Conservation (phyloP, 2,888 invertebrate species). For the Oegoconia quadripuncta region DNA sequence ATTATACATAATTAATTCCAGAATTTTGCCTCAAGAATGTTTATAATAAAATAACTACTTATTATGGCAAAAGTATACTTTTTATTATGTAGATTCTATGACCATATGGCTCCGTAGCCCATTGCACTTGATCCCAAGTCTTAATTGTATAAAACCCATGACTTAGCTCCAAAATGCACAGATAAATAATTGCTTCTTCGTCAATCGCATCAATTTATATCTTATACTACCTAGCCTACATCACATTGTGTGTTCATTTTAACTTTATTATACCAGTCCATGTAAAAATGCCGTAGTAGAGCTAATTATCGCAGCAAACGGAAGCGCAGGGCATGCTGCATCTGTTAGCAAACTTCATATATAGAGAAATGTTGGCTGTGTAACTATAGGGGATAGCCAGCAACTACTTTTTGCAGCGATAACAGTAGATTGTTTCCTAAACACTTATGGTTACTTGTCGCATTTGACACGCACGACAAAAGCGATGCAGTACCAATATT, state of each 20-base stretch:
- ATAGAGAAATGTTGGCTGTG: no score
- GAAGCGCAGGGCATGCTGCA: no score
- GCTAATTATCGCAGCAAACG: no score
- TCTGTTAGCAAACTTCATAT: no score
- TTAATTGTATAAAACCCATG: conserved; percentile 12
- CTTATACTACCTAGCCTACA: conserved; percentile 38
- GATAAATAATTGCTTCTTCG: conserved; percentile 2
- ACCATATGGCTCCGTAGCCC: not conserved
- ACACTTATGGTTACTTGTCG: no score
- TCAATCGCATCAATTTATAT: not conserved
- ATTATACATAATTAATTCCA: no score
- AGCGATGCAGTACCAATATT: no score
- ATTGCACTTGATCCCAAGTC: conserved; percentile 28
- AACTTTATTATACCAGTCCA: conserved; percentile 42
- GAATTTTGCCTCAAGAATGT: no score
- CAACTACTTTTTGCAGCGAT: no score
- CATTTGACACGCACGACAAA: no score
- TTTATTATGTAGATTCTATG: not conserved
- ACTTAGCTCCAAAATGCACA: conserved; percentile 21
- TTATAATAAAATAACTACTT: not conserved
- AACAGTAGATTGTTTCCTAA: no score
- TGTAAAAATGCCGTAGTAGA: conserved; percentile 52
- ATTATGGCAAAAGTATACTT: not conserved
- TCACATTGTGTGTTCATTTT: conserved; percentile 54
- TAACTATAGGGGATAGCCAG: no score